Evolutionary conservation across 2,888 invertebrate species (phyloP), one percentile per base, ranked within the genome.

Genomic region (Meteorus colon): DNA sequence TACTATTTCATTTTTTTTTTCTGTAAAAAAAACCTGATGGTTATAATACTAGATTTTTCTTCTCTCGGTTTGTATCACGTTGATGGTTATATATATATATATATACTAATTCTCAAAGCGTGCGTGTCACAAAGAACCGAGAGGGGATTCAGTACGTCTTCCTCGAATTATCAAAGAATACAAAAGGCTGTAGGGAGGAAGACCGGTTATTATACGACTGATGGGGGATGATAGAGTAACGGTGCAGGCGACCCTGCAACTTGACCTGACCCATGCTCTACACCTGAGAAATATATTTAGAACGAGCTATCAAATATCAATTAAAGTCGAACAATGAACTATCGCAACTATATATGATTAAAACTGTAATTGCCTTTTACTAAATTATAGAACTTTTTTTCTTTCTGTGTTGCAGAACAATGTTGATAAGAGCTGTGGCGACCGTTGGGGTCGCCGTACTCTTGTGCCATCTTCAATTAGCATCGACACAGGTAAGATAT

Each of bases 391-490:
- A 55, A 14, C 45, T 48, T 51, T 19, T 45, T 27, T 24, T 75
- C 70, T 76, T 88, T 85, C 89, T 92, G 90, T 90, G 92, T 91
- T 82, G 45, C 93, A 94, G 94, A 92, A 92, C 91, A 90, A 94
- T 94, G 94, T 92, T 94, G 92, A 93, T 94, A 92, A 92, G 94
- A 92, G 92, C 93, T 92, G 90, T 91, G 93, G 92, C 93, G 94
- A 90, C 93, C 92, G 89, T 92, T 70, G 90, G 91, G 93, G 93
- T 92, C 93, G 94, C 92, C 92, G 91, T 91, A 87, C 90, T 93
- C 82, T 89, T 94, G 88, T 91, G 91, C 87, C 91, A 91, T 87
- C 88, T 91, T 86, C 91, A 91, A 86, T 91, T 91, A 88, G 91
- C 91, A 83, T 90, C 90, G 84, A 91, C 93, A 85, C 92, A 94